phyloP scores from a whole-genome alignment of 2,113 vertebrate genomes.

The Corythornis madagascariensis region DNA sequence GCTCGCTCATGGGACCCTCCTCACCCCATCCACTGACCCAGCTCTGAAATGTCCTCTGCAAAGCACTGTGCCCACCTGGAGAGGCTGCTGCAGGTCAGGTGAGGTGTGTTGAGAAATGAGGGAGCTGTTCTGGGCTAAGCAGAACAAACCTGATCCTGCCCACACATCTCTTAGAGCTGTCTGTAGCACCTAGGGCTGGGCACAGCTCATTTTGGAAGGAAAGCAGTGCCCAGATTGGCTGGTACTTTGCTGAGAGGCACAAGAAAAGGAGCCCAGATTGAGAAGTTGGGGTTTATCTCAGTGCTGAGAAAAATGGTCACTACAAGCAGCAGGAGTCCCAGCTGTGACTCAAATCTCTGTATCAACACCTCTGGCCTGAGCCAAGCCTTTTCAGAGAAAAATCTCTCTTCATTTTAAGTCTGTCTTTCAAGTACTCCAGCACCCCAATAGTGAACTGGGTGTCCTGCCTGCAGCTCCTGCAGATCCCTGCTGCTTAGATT shows the following conservation, averaged over 20 bases:
- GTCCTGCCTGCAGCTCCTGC: background rate
- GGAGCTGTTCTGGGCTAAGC: background rate
- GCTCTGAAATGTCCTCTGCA: background rate
- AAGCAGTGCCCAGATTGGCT: background rate
- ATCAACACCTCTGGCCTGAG: background rate
- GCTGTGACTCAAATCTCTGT: background rate
- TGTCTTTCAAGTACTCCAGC: background rate
- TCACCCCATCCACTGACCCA: background rate
- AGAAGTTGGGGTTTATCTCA: background rate
- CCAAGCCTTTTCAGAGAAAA: background rate
- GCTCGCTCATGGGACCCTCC: background rate
- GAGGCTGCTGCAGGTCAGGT: fast-evolving
- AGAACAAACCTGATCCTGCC: background rate
- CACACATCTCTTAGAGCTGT: background rate
- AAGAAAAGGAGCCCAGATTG: background rate
- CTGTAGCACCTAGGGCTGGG: background rate
- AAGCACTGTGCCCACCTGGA: fast-evolving
- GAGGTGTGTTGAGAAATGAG: background rate
- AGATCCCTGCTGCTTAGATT: background rate
- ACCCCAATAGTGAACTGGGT: too few species aligned
- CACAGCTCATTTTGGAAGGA: background rate
- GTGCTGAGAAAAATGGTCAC: background rate
- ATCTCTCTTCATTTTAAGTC: background rate
- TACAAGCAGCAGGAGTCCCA: background rate
- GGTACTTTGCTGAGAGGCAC: background rate